Conservation (phyloP, 2,888 invertebrate genomes). For the Campaea margaritaria region DNA sequence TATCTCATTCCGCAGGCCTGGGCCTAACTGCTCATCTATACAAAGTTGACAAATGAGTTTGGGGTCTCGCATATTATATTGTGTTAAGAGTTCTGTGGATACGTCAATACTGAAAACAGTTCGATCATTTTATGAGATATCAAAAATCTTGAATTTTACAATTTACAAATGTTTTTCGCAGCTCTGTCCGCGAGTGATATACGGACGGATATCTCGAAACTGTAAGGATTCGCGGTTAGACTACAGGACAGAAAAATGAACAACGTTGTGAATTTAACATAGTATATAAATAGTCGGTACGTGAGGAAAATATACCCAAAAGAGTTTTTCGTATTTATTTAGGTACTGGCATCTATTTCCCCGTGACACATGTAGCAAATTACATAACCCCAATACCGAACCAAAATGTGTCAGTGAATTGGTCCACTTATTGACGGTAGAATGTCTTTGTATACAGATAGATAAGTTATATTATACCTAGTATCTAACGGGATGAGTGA, state of each 20-base stretch:
- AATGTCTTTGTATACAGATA: slow-evolving; percentile 1
- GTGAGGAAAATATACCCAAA: slow-evolving; percentile 4
- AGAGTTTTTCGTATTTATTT: slow-evolving; percentile 2
- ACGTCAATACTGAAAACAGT: no score
- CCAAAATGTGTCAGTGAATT: slow-evolving; percentile 14
- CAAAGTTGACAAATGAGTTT: slow-evolving; percentile 5
- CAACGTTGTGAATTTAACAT: slow-evolving; percentile 3
- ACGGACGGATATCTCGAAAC: no score
- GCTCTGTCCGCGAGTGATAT: no score
- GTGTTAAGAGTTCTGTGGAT: no score
- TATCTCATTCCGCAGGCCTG: slow-evolving; percentile 56
- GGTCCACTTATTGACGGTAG: slow-evolving; percentile 11
- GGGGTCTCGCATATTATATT: no score
- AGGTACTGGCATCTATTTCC: not conserved
- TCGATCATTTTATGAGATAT: no score
- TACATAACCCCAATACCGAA: slow-evolving; percentile 12
- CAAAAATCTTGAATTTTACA: no score
- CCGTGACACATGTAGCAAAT: slow-evolving; percentile 9
- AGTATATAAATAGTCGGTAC: no score
- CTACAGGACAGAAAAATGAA: slow-evolving; percentile 18
- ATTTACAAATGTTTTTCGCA: no score
- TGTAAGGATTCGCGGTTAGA: no score
- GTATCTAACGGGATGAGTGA: no score
- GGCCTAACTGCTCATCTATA: slow-evolving; percentile 35
- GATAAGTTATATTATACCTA: slow-evolving; percentile 25